Evolutionary conservation across 2,888 invertebrate genomes (phyloP), one percentile per base, ranked within the genome.

Genomic region (Mesoligia furuncula): DNA sequence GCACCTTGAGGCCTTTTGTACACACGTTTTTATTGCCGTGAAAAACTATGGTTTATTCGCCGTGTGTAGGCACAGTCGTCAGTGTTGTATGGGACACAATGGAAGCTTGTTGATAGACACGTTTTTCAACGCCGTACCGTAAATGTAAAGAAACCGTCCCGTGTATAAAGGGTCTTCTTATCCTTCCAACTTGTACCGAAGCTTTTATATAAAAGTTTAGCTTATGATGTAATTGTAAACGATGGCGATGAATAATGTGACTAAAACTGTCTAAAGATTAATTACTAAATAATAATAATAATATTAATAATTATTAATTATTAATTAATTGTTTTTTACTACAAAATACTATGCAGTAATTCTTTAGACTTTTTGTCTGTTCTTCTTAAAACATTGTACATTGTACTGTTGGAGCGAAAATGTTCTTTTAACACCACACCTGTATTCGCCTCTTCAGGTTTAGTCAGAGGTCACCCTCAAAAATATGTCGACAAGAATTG

Each of bases 261-360:
- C 17, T 45, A 8, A 45, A n/a, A n/a, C n/a, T n/a, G n/a, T n/a
- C n/a, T n/a, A n/a, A n/a, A n/a, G n/a, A n/a, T n/a, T n/a, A n/a
- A n/a, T n/a, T n/a, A n/a, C n/a, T n/a, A n/a, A n/a, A n/a, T n/a
- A n/a, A n/a, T n/a, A n/a, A n/a, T n/a, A n/a, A n/a, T n/a, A n/a
- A n/a, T n/a, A n/a, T n/a, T n/a, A n/a, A n/a, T n/a, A n/a, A n/a
- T n/a, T n/a, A n/a, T n/a, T n/a, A n/a, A n/a, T n/a, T n/a, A n/a
- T n/a, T 0, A 59, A 45, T 39, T 1, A 59, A 45, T n/a, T 45
- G 24, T 57, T 57, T 57, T 57, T 65, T 59, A 4, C 24, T 59
- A 66, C 0, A 5, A 48, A 62, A 27, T 39, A 48, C 24, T 57
- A 77, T 20, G n/a, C 42, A 77, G 66, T n/a, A 42, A 77, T 27